A percentile compares a stretch with the other conserved stretches of the same genome.
These are phyloP conservation scores for Pinctada fucata DNA, from an alignment of 2,888 invertebrate genomes.

Conservation along the genomic window DNA sequence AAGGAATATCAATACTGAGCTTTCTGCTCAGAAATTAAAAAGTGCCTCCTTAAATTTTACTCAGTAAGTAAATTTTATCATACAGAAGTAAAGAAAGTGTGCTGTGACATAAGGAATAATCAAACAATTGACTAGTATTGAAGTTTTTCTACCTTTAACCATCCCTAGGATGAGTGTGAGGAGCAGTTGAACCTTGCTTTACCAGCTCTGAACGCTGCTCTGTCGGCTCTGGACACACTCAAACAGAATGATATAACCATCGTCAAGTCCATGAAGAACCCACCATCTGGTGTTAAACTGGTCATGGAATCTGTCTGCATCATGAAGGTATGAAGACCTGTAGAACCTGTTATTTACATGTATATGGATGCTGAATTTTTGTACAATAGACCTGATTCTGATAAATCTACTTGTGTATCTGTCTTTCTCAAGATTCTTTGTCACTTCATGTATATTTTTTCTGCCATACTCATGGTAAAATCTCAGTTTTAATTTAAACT, in stretches of 20 bases:
- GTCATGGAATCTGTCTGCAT: slow-evolving; percentile 77
- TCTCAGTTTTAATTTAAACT: no score
- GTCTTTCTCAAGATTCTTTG: no score
- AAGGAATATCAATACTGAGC: no score
- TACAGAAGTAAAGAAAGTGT: no score
- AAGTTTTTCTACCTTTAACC: not conserved
- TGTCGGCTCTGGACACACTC: slow-evolving; percentile 74
- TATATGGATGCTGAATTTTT: no score
- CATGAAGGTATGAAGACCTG: slow-evolving; percentile 66
- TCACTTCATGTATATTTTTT: no score
- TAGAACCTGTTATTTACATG: not conserved
- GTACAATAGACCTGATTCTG: not conserved
- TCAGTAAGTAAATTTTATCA: no score
- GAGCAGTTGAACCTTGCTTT: slow-evolving; percentile 74
- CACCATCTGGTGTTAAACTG: slow-evolving; percentile 74
- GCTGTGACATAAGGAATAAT: no score
- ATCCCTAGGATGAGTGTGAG: slow-evolving; percentile 74
- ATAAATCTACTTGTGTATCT: not conserved
- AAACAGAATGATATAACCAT: slow-evolving; percentile 76
- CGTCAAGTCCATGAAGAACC: slow-evolving; percentile 74
- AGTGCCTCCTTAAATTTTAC: no score
- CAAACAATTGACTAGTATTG: no score
- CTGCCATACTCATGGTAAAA: no score
- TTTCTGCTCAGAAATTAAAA: no score
- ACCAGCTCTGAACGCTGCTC: slow-evolving; percentile 76